phyloP scores from a whole-genome alignment of 1,140 invertebrate species.

The Drosophila bifasciata region DNA sequence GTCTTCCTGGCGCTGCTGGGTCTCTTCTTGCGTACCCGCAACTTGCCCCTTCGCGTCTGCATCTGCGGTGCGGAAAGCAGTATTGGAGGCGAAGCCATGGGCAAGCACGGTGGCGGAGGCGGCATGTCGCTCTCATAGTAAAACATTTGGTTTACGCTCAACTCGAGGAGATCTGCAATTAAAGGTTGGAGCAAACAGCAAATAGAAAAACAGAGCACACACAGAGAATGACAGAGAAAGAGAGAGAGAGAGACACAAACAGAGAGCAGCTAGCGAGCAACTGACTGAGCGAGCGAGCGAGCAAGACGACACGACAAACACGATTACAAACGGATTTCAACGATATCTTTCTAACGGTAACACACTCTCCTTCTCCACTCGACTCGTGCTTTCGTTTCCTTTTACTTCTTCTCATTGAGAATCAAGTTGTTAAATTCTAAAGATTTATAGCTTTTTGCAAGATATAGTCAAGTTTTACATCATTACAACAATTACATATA shows the following conservation, averaged over 20 bases:
- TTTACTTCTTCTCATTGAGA: constrained; percentile 2
- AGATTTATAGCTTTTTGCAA: constrained; percentile 16
- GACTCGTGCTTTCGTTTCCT: background rate
- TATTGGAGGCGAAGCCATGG: constrained; percentile 12
- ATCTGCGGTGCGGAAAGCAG: constrained; percentile 11
- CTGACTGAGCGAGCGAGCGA: constrained; percentile 14
- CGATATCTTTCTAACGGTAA: too few species aligned
- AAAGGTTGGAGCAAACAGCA: constrained; percentile 61
- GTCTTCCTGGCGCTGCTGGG: constrained; percentile 21
- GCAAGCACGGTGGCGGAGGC: constrained; percentile 15
- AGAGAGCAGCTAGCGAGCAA: constrained; percentile 26
- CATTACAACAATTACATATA: constrained; percentile 21
- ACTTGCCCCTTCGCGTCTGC: constrained; percentile 50
- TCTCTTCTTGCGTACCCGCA: constrained; percentile 60
- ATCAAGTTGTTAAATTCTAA: constrained; percentile 21
- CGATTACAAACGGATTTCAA: too few species aligned
- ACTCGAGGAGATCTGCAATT: constrained; percentile 76
- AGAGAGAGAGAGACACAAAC: constrained; percentile 26
- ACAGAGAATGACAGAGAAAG: constrained; percentile 31
- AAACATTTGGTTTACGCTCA: constrained; percentile 70
- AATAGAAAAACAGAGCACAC: constrained; percentile 38
- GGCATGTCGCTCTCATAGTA: constrained; percentile 61
- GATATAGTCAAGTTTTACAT: constrained; percentile 19
- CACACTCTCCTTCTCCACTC: too few species aligned
- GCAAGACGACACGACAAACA: constrained; percentile 25